Evolutionary conservation across 1,140 invertebrate genomes (phyloP).

Genomic region (Drosophila punjabiensis): DNA sequence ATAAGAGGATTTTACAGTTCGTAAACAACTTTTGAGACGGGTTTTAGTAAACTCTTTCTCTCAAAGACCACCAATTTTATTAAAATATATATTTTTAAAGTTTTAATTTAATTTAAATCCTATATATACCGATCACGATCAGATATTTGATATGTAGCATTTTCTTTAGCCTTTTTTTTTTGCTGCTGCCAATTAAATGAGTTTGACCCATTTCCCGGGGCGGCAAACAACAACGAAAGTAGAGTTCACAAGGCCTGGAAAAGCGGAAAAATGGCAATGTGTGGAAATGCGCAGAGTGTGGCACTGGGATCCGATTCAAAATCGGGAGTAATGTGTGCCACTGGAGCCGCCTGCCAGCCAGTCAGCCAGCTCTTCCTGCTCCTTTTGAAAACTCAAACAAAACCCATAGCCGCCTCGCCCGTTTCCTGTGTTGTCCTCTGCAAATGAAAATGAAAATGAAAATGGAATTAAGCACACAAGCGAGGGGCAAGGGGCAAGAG

Average conservation of each 20-base stretch:
- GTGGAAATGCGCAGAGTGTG: slow-evolving; percentile 4
- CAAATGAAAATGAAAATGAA: slow-evolving; percentile 77
- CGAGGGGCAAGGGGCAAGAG: neutral
- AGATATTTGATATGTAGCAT: too few species aligned
- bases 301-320: slow-evolving; percentile 14
- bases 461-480: slow-evolving; percentile 77
- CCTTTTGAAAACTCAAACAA: slow-evolving; percentile 62
- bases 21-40: too few species aligned
- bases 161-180: neutral
- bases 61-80: too few species aligned
- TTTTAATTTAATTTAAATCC: neutral
- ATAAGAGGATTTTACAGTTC: too few species aligned
- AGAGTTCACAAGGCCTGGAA: slow-evolving; percentile 1
- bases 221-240: neutral
- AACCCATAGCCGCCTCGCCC: slow-evolving; percentile 3
- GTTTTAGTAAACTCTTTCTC: too few species aligned
- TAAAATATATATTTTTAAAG: neutral
- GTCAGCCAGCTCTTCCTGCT: neutral
- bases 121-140: neutral
- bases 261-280: slow-evolving; percentile 21
- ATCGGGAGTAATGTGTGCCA: slow-evolving; percentile 27
- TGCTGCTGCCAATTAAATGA: slow-evolving; percentile 44
- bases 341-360: slow-evolving; percentile 5
- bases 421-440: slow-evolving; percentile 30
- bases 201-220: slow-evolving; percentile 60